phyloP scores from a whole-genome alignment of 2,797 vertebrate species.

The Lagorchestes hirsutus region DNA sequence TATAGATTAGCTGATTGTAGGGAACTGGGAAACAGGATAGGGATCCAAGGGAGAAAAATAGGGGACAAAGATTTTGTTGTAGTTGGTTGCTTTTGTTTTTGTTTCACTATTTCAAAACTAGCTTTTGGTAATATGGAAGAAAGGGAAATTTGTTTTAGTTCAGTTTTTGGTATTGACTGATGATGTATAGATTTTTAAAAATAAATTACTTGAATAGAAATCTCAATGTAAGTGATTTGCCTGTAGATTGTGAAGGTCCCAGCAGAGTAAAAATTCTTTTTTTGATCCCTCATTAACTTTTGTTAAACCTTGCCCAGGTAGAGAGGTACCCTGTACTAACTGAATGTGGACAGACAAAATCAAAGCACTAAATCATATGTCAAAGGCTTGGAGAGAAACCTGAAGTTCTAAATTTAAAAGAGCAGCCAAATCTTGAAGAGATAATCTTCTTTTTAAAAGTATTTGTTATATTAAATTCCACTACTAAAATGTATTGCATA shows the following conservation, averaged over 20 bases:
- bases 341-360: not conserved
- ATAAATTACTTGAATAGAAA: not conserved
- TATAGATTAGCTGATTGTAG: not conserved
- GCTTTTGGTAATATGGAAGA: constrained; percentile 21
- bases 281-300: constrained; percentile 6
- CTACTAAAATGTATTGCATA: not conserved
- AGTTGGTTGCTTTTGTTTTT: constrained; percentile 18
- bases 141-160: constrained; percentile 8
- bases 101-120: constrained; percentile 33
- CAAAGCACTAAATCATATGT: constrained; percentile 24
- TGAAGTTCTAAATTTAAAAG: constrained; percentile 53
- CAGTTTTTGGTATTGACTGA: not conserved
- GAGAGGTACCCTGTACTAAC: not conserved
- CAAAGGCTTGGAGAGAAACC: not conserved
- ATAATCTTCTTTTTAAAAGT: not conserved
- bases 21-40: not conserved
- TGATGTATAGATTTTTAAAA: not conserved
- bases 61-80: not conserved
- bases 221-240: not conserved
- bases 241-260: not conserved
- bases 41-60: not conserved
- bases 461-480: not conserved
- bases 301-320: not conserved
- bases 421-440: not conserved
- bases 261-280: not conserved